Base-by-base conservation (phyloP, 2,113 vertebrate genomes). In the Vidua chalybeata region DNA sequence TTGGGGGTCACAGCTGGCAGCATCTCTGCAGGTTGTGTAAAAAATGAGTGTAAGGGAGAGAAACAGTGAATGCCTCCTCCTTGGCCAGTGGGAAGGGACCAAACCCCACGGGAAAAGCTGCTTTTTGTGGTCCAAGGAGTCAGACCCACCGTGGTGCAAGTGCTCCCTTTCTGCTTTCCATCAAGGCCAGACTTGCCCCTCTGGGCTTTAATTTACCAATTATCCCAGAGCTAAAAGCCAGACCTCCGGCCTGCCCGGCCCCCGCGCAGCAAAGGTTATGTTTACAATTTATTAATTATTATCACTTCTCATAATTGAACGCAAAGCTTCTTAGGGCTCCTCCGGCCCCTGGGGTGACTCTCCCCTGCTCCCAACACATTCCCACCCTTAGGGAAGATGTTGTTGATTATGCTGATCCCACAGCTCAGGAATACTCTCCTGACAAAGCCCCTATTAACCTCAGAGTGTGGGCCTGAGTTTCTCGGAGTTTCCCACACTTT, bases 401-500 rank as follows among this genome's bases (percentile, higher is more conserved):
- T 94, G 90, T 97, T 96, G 59, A 95, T 97, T 95, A 96, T 95
- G 97, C 95, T 96, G 95, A 97, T 96, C 95, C 96, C 92, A 92
- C 86, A 94, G 89, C 91, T 94, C 93, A 45, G 90, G 84, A 95
- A 95, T 95, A 92, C 76, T 83, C 76, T 86, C 85, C 79, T 12
- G 91, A 97, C 96, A 97, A 97, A 95, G 95, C 91, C 95, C 94
- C 95, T 96, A 97, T 97, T 97, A 97, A 97, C 97, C 96, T 96
- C 96, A 92, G 94, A 96, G 96, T 97, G 96, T 99, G 98, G 98
- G 98, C 98, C 98, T 97, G 98, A 97, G 97, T 97, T 98, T 97
- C 98, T 98, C 97, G 61, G 96, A 96, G 98, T 98, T 98, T 99
- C 99, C 98, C 99, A 99, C 99, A 99, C 98, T 99, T 97, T 95